Evolutionary conservation across 2,113 vertebrate species (phyloP), one percentile per base, ranked within the genome.

Genomic region (Microcebus ravelobensis): DNA sequence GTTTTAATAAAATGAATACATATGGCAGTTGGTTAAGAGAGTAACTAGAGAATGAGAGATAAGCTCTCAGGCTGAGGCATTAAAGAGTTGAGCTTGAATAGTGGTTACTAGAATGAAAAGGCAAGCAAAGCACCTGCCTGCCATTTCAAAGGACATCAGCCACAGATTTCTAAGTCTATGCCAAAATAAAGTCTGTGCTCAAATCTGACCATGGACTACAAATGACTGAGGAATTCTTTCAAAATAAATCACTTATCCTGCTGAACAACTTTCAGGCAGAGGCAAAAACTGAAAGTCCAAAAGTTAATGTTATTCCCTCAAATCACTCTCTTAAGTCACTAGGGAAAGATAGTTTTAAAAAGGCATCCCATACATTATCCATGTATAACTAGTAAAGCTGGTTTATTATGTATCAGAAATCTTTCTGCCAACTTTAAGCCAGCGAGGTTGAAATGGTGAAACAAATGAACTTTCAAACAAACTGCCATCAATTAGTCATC

Each of bases 391-490:
- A 36, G 11, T 23, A 31, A 55, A 59, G 42, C 39, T 36, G 12
- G 15, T 23, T 85, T 86, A 83, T 85, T 86, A 83, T 57, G 10
- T 82, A 29, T 31, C 8, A 95, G 42, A 96, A 95, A 57, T 71
- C n/a, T 71, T 96, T 96, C 84, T 94, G 65, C 89, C 45, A 92
- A 82, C 94, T 87, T 93, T 96, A 20, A 83, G 34, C 76, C 73
- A 95, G 23, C 4, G 77, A 20, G 27, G 1, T 31, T 52, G 59
- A 94, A 67, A 92, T 36, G 20, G 67, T 96, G 13, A 89, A 67
- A 29, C 7, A 90, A 92, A 85, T 29, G 31, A 98, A 87, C 14
- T 96, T 85, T 97, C 13, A 81, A 86, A 93, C 67, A 79, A 98
- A 81, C 29, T 96, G 77, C 95, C 92, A 91, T 95, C 96, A 94